Evolutionary conservation across 23 tunicate species (phyloP), one percentile per base, ranked within the genome.

Genomic region (Trididemnum clinides): DNA sequence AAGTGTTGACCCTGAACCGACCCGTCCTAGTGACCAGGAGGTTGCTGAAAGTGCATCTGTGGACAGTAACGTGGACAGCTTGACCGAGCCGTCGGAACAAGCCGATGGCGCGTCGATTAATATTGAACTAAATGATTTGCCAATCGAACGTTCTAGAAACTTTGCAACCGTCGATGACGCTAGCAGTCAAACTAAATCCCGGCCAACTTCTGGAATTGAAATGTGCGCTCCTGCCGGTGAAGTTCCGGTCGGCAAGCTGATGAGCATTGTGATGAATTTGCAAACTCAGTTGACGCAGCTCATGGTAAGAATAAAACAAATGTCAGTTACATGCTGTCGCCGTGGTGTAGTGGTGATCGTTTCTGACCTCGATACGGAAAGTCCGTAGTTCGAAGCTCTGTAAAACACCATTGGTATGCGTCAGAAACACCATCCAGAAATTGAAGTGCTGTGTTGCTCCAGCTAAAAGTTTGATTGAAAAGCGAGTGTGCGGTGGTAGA

Each of bases 221-320:
- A 44, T 80, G 23, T 36, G 28, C 39, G 71, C 86, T 58, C 50
- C 20, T 0, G 39, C 82, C 1, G 74, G 82, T 34, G 62, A 34
- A 21, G 81, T 87, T 0, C 85, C 91, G n/a, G 51, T 87, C 27
- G 71, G 64, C 19, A 51, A 57, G 58, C 31, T 87, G 86, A 57
- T 87, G 72, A 81, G 81, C 2, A 80, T 87, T 28, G 33, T 51
- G 4, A 39, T 57, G 65, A 33, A 37, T 25, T 44, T 87, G 32
- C 91, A 87, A 87, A 87, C 91, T 4, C 91, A 87, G 51, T 75
- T 87, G 4, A 87, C 91, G 0, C 85, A 81, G 39, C 72, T 87
- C 10, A 70, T 87, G 86, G 91, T 87, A 80, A 66, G 91, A 33
- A 1, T 5, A 62, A 12, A 20, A 5, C 27, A 62, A 20, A 20